Evolutionary conservation across 2,888 invertebrate species (phyloP), one percentile per base, ranked within the genome.

Genomic region (Lasioglossum figueresi): DNA sequence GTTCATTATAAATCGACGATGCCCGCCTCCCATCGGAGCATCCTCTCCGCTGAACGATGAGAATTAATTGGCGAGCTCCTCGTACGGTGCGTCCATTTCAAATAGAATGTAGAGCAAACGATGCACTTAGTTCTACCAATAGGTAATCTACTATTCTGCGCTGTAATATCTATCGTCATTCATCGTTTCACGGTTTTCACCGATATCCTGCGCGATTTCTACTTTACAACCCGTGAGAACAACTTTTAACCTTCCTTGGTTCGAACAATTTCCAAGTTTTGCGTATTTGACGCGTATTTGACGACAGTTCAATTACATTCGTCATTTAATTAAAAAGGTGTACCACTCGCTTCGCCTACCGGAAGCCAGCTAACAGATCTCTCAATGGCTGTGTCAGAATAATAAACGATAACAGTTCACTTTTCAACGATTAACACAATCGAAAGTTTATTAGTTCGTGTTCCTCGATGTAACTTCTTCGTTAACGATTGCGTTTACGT

Each of bases 1-100:
- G 85, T 86, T 79, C 86, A 70, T 86, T 82, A 88, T 88, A 79
- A 86, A 80, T 76, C 85, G 82, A n/a, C 84, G 87, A 81, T 88
- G 82, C 75, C 59, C 80, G 79, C 79, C 84, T 72, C 73, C 81
- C 83, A 73, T 78, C 45, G 84, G 19, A 12, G 70, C 76, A 72
- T 66, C 82, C 80, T 73, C 56, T 75, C 43, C 45, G 66, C 43
- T 70, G 43, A 70, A 73, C 27, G 52, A 43, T 40, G 45, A n/a
- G 70, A 66, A 70, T 85, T 87, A 81, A 84, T 86, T 84, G 88
- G 52, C 75, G 73, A 59, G 59, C 79, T 72, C 71, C 79, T 72
- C 76, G n/a, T 66, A 56, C 79, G 40, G 19, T 34, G 68, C 63
- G 68, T 37, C 48, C 31, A 34, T 3, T 23, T 74, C n/a, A 10